phyloP scores from a whole-genome alignment of 2,797 vertebrate genomes.

The Muraenolepis orangiensis region DNA sequence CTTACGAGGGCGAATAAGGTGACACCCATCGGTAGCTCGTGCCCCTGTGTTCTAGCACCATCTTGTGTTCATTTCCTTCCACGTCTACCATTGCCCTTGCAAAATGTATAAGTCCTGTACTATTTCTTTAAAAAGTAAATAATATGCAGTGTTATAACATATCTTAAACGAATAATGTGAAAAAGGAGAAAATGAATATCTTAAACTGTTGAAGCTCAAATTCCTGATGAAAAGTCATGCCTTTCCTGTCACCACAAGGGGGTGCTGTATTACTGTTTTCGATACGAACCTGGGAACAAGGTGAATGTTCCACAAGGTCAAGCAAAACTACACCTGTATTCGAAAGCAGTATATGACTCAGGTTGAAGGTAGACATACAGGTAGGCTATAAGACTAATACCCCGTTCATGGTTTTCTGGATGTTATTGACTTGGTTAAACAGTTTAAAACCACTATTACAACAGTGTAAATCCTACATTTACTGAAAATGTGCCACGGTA shows the following conservation, averaged over 20 bases:
- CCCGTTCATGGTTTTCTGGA: neutral
- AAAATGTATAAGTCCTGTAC: neutral
- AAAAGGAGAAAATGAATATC: neutral
- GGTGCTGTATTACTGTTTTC: constrained; percentile 37
- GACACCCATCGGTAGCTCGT: neutral
- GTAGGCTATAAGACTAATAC: neutral
- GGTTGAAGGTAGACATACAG: neutral
- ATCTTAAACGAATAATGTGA: neutral
- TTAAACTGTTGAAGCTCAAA: neutral
- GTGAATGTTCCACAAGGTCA: constrained; percentile 64
- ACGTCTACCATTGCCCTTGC: neutral
- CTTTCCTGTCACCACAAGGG: constrained; percentile 50
- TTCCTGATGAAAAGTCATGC: constrained; percentile 11
- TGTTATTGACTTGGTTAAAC: neutral
- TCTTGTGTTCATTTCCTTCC: constrained; percentile 52
- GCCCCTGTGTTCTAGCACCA: constrained; percentile 48
- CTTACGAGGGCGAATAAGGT: neutral
- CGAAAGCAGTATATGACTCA: constrained; percentile 7
- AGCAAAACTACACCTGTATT: constrained; percentile 23
- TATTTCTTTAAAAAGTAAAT: neutral
- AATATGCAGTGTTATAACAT: neutral
- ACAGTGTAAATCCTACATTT: neutral
- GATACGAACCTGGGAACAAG: constrained; percentile 33
- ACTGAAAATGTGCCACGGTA: neutral
- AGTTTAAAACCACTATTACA: neutral